Evolutionary conservation across 2,888 invertebrate species (phyloP), one percentile per base, ranked within the genome.

Genomic region (Notodonta dromedarius): DNA sequence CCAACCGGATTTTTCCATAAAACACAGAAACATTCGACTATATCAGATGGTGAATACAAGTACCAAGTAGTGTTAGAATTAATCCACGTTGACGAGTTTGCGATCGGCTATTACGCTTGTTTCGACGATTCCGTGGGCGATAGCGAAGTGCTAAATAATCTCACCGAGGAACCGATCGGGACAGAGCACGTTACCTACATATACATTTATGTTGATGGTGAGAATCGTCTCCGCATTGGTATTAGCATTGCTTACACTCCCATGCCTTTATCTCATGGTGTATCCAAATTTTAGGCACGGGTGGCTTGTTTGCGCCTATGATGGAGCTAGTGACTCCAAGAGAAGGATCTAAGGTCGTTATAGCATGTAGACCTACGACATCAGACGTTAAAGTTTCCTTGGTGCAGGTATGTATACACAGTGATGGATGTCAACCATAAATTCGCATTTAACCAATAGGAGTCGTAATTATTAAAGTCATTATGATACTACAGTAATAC

Each of bases 91-190:
- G 86, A 89, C 54, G 87, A 86, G 14, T 84, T 84, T 24, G 84
- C 94, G 58, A 94, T 95, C 60, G 95, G 94, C 56, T 94, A 91
- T 77, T 95, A 94, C 71, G 94, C 93, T 66, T 95, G 95, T 76
- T 87, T 91, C 58, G 94, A 94, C 72, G 78, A 84, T 54, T 76
- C 80, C 9, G 70, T 94, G 16, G 86, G 93, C 66, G 76, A 79
- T 59, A 71, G 70, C 24, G 74, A 78, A 46, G 75, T 86, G 62
- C 74, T 92, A 52, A 80, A 80, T 59, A 78, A 85, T 59, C 71
- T 92, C 52, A 70, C 77, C 35, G 85, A 83, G 61, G 93, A 92
- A 78, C 92, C 88, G 3, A 78, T 69, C 64, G 86, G 91, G 67
- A 87, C 84, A 13, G 82, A 81, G 58, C 83, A 89, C 65, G 78